phyloP scores from a whole-genome alignment of 2,797 vertebrate genomes.

The Gobionotothen gibberifrons region DNA sequence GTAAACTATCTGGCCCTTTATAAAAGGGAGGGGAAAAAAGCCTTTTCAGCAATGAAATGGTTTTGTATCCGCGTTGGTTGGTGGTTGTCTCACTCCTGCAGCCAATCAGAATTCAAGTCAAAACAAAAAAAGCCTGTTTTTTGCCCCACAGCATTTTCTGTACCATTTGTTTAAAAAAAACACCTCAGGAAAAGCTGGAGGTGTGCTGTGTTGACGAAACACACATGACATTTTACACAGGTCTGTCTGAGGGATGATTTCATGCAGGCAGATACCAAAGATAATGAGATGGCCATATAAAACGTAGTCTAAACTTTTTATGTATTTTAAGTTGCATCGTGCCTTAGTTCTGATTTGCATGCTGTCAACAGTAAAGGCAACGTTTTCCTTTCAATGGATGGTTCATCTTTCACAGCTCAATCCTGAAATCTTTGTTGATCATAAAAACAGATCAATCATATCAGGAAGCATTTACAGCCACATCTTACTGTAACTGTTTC shows the following conservation, averaged over 20 bases:
- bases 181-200: background rate
- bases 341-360: slow-evolving; percentile 15
- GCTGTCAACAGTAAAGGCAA: background rate
- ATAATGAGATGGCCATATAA: too few relatives aligned
- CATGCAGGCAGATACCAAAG: slow-evolving; percentile 16
- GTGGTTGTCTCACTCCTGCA: slow-evolving; percentile 17
- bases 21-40: slow-evolving; percentile 14
- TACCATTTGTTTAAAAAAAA: slow-evolving; percentile 3
- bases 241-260: slow-evolving; percentile 25
- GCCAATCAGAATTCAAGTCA: slow-evolving; percentile 3
- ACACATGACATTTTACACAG: slow-evolving; percentile 40
- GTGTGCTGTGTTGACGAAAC: slow-evolving; percentile 24
- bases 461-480: background rate
- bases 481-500: slow-evolving; percentile 3
- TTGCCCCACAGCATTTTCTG: slow-evolving; percentile 12
- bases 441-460: background rate
- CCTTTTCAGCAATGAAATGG: slow-evolving; percentile 42
- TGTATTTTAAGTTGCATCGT: slow-evolving; percentile 1
- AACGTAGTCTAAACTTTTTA: background rate
- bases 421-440: slow-evolving; percentile 6
- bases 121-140: background rate
- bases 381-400: slow-evolving; percentile 1
- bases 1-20: slow-evolving; percentile 48
- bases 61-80: slow-evolving; percentile 36
- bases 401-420: background rate